Evolutionary conservation across 2,797 vertebrate species (phyloP).

Genomic region (Macropodus opercularis): DNA sequence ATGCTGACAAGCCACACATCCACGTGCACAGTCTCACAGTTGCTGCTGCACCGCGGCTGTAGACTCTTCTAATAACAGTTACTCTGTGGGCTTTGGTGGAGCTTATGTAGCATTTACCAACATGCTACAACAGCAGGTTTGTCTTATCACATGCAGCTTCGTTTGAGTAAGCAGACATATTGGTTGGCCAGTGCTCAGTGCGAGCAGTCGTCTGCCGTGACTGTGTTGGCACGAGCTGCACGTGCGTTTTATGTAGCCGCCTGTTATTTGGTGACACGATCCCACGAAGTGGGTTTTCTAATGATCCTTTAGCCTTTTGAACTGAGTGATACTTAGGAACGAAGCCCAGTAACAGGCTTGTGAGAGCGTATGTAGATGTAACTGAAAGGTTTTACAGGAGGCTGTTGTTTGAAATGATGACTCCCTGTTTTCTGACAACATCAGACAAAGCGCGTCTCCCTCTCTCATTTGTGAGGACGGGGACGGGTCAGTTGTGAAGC

Average conservation of each 20-base stretch:
- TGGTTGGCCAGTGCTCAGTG: constrained; percentile 36
- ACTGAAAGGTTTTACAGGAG: constrained; percentile 7
- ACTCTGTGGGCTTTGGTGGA: neutral
- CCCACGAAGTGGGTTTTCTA: too few species aligned
- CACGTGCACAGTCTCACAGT: too few species aligned
- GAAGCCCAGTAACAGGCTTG: too few species aligned
- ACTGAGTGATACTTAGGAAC: too few species aligned
- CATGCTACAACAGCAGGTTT: constrained; percentile 33
- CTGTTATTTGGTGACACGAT: neutral
- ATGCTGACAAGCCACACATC: too few species aligned
- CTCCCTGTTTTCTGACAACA: constrained; percentile 36
- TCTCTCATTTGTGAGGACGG: constrained; percentile 28
- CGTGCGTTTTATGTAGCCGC: constrained; percentile 17
- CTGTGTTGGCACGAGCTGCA: constrained; percentile 53
- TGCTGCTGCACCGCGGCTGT: neutral
- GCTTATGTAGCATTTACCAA: constrained; percentile 2
- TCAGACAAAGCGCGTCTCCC: constrained; percentile 14
- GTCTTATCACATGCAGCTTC: constrained; percentile 28
- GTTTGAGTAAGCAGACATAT: constrained; percentile 58
- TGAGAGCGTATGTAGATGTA: too few species aligned
- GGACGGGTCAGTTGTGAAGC: constrained; percentile 2
- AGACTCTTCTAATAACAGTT: constrained; percentile 5
- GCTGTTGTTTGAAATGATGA: constrained; percentile 49
- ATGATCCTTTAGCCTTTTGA: too few species aligned
- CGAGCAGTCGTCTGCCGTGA: constrained; percentile 58